phyloP scores from a whole-genome alignment of 2,888 invertebrate genomes.

The Chironomus tentans region DNA sequence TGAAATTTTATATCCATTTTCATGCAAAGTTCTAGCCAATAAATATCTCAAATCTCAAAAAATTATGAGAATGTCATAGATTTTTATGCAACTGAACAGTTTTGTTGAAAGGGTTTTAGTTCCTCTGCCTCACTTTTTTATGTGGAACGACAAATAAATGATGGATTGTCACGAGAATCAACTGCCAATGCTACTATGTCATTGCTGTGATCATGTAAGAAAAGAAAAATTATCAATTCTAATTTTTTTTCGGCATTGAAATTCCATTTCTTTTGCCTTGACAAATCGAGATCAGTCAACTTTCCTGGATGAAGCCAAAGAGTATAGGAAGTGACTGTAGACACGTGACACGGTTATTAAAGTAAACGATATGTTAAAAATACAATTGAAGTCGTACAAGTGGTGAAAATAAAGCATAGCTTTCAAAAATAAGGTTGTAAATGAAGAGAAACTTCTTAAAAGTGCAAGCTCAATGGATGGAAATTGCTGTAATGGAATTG shows the following conservation, averaged over 20 bases:
- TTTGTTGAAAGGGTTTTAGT: not conserved
- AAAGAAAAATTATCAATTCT: not conserved
- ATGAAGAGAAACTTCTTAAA: too few species aligned
- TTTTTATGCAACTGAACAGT: conserved; percentile 8
- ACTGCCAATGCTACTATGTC: conserved; percentile 7
- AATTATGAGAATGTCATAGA: not conserved
- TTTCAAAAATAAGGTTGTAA: too few species aligned
- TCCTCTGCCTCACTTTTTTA: not conserved
- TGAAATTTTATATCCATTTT: too few species aligned
- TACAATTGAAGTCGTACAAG: too few species aligned
- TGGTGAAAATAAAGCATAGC: too few species aligned
- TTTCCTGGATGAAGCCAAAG: too few species aligned
- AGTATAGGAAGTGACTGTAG: too few species aligned
- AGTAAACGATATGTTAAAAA: too few species aligned
- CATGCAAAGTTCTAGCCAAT: not conserved
- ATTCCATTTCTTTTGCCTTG: not conserved
- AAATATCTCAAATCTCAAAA: not conserved
- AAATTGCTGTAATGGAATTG: too few species aligned
- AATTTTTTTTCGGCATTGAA: not conserved
- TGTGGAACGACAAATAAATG: not conserved
- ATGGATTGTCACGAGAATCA: conserved; percentile 24
- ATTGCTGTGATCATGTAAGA: conserved; percentile 22
- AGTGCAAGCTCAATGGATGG: too few species aligned
- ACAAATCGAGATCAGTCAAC: not conserved
- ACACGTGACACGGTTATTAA: too few species aligned